Conservation (phyloP, 1,140 invertebrate species). For the Euglossa dilemma region DNA sequence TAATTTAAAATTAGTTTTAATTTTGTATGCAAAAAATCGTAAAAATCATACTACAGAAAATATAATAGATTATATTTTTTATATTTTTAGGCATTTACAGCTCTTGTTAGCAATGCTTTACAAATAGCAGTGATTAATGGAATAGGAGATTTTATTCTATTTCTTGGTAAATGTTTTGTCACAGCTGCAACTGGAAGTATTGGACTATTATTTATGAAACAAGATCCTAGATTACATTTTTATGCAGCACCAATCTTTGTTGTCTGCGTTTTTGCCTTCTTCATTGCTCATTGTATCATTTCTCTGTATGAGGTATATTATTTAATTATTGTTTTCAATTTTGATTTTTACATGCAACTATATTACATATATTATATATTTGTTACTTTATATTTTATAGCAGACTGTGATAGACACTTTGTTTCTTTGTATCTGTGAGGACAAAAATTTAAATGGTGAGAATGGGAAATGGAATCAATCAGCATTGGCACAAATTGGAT, state of each 20-base stretch:
- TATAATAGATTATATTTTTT: neutral
- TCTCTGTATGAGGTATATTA: slow-evolving; percentile 94
- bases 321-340: neutral
- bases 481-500: slow-evolving; percentile 84
- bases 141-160: slow-evolving; percentile 96
- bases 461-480: slow-evolving; percentile 86
- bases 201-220: slow-evolving; percentile 89
- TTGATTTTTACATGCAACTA: slow-evolving; percentile 16
- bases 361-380: neutral
- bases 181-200: slow-evolving; percentile 89
- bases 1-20: slow-evolving; percentile 19
- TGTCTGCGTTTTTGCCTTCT: slow-evolving; percentile 94
- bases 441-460: slow-evolving; percentile 85
- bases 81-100: slow-evolving; percentile 89
- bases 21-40: neutral
- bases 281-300: slow-evolving; percentile 95
- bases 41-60: slow-evolving; percentile 10
- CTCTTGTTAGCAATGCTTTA: slow-evolving; percentile 91
- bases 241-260: slow-evolving; percentile 93
- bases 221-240: slow-evolving; percentile 88
- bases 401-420: slow-evolving; percentile 98
- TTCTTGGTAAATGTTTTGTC: slow-evolving; percentile 95
- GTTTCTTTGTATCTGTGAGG: slow-evolving; percentile 97
- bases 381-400: slow-evolving; percentile 63
- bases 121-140: slow-evolving; percentile 96